Evolutionary conservation across 2,888 invertebrate genomes (phyloP).

Genomic region (Lepidochitona cinerea): DNA sequence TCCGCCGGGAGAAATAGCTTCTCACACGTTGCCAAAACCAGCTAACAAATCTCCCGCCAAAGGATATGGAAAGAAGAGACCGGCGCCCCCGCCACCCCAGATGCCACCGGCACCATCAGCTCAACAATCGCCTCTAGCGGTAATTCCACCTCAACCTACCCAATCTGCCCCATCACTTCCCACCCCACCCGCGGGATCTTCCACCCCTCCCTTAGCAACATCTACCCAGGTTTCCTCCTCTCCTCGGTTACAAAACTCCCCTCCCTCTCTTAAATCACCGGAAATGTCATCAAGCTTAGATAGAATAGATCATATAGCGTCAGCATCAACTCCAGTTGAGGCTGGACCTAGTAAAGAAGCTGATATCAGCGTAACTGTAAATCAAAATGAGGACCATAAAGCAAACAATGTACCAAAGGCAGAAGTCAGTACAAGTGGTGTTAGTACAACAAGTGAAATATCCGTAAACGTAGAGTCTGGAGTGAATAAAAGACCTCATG

Average conservation of each 20-base stretch:
- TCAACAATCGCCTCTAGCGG: neutral
- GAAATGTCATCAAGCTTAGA: neutral
- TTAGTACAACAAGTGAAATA: neutral
- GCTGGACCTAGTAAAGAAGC: neutral
- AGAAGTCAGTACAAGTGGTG: neutral
- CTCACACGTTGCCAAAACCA: neutral
- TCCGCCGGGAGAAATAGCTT: neutral
- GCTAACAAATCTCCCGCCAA: slow-evolving; percentile 34
- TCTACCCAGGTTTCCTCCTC: neutral
- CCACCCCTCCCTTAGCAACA: neutral
- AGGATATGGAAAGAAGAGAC: slow-evolving; percentile 53
- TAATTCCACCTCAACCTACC: neutral
- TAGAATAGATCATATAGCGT: neutral
- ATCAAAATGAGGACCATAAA: too few relatives aligned
- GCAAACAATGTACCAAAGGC: too few relatives aligned
- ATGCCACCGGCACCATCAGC: slow-evolving; percentile 32
- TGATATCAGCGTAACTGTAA: neutral
- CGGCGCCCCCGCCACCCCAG: slow-evolving; percentile 69
- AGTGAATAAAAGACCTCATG: neutral
- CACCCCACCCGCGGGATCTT: neutral
- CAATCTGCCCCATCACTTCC: neutral
- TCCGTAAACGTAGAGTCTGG: neutral
- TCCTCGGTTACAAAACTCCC: neutral
- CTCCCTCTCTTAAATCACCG: neutral
- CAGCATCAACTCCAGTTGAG: neutral